phyloP scores from a whole-genome alignment of 2,888 invertebrate species.

The Thera britannica region DNA sequence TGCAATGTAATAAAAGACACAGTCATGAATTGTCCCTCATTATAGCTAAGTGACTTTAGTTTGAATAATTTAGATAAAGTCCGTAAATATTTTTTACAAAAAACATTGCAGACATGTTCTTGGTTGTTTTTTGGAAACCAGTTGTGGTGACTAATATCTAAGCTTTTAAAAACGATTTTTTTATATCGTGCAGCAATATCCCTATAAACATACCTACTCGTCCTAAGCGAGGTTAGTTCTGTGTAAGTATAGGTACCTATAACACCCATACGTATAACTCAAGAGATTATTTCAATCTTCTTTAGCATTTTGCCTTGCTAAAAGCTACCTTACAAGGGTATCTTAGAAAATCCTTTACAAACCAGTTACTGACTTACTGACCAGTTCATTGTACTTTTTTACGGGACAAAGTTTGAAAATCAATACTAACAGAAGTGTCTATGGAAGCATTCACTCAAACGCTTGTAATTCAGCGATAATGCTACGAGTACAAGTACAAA shows the following conservation, averaged over 20 bases:
- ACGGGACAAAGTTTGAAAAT: neutral
- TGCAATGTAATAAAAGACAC: constrained; percentile 26
- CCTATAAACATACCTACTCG: too few relatives aligned
- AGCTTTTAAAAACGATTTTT: too few relatives aligned
- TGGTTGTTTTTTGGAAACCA: neutral
- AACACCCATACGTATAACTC: too few relatives aligned
- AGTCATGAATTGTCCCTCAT: neutral
- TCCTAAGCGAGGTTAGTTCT: too few relatives aligned
- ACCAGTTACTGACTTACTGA: too few relatives aligned
- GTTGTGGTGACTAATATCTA: too few relatives aligned
- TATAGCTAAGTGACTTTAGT: neutral
- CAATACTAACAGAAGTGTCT: neutral
- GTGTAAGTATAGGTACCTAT: too few relatives aligned
- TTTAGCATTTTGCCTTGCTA: too few relatives aligned
- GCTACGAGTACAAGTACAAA: constrained; percentile 25
- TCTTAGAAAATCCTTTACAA: too few relatives aligned
- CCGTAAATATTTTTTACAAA: neutral
- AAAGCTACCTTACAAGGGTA: too few relatives aligned
- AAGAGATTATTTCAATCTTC: too few relatives aligned
- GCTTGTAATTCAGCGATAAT: neutral
- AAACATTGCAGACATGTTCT: neutral
- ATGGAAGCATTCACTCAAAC: neutral
- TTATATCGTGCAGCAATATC: too few relatives aligned
- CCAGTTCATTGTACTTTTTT: neutral
- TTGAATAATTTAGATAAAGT: neutral